These are phyloP conservation scores for Polyergus mexicanus DNA, from an alignment of 1,140 invertebrate genomes.

Conservation along the genomic window DNA sequence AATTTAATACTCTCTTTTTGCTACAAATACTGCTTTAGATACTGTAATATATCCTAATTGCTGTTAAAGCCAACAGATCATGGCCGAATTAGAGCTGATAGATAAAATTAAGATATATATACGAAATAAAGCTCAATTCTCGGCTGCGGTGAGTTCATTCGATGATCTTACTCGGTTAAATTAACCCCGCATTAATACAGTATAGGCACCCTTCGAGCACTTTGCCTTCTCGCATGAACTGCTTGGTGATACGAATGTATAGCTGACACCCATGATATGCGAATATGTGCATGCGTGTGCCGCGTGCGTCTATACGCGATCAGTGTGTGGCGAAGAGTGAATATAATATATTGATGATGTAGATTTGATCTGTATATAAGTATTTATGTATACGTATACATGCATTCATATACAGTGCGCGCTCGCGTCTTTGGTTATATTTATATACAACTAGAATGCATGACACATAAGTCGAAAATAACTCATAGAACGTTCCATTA, in stretches of 20 bases:
- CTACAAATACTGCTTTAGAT: neutral
- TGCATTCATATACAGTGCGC: neutral
- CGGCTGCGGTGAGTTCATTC: constrained; percentile 32
- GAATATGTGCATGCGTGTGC: neutral
- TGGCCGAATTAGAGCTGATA: neutral
- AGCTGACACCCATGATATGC: constrained; percentile 15
- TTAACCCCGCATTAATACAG: constrained; percentile 64
- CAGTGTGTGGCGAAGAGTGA: constrained; percentile 23
- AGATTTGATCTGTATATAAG: constrained; percentile 26
- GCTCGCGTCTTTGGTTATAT: constrained; percentile 67
- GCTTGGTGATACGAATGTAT: constrained; percentile 41
- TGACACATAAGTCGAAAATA: constrained; percentile 79
- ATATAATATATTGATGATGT: constrained; percentile 15
- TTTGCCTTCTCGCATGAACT: constrained; percentile 55
- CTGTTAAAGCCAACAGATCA: neutral
- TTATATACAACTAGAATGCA: constrained; percentile 77
- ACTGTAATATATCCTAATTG: neutral
- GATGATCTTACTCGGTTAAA: constrained; percentile 63
- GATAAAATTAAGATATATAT: constrained; percentile 9
- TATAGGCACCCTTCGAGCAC: constrained; percentile 46
- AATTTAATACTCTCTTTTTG: neutral
- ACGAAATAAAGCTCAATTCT: constrained; percentile 27
- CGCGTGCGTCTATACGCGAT: constrained; percentile 1
- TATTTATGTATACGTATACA: neutral
- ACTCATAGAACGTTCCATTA: constrained; percentile 78